These are phyloP conservation scores for Phocoena sinus DNA, from an alignment of 2,113 vertebrate genomes.

Conservation along the genomic window DNA sequence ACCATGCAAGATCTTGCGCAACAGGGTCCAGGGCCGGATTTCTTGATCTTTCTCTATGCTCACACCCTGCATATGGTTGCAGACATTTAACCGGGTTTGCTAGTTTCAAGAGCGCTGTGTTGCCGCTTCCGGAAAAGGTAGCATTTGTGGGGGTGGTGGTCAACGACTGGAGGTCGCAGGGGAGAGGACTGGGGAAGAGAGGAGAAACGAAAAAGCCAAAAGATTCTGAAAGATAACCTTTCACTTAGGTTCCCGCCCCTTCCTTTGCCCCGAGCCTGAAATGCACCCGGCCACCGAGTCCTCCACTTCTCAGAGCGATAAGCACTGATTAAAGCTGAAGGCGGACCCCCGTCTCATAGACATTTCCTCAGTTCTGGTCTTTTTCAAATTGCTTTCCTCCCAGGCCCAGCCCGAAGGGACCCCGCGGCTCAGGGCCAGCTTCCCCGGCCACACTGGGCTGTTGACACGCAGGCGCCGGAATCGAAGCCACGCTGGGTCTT, in stretches of 20 bases:
- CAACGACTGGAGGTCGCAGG: background rate
- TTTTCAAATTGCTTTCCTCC: background rate
- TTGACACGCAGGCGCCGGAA: conserved; percentile 57
- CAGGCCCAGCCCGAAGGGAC: background rate
- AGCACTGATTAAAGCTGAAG: background rate
- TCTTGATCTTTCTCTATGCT: background rate
- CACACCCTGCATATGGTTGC: background rate
- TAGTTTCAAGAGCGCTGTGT: conserved; percentile 10
- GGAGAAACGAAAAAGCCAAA: background rate
- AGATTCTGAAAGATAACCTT: background rate
- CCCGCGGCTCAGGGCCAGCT: background rate
- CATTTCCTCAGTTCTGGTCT: background rate
- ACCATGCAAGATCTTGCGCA: background rate
- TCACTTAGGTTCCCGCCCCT: background rate
- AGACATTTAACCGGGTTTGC: background rate
- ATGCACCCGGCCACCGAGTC: background rate
- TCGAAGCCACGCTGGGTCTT: conserved; percentile 36
- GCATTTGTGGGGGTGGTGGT: background rate
- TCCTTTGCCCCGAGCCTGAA: background rate
- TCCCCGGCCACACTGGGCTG: background rate
- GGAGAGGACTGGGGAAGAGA: background rate
- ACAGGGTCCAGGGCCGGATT: background rate
- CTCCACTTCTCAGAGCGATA: background rate
- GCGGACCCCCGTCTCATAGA: background rate
- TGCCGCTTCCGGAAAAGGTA: background rate